These are phyloP conservation scores for Gryllus bimaculatus DNA, from an alignment of 1,140 invertebrate genomes.

Conservation along the genomic window DNA sequence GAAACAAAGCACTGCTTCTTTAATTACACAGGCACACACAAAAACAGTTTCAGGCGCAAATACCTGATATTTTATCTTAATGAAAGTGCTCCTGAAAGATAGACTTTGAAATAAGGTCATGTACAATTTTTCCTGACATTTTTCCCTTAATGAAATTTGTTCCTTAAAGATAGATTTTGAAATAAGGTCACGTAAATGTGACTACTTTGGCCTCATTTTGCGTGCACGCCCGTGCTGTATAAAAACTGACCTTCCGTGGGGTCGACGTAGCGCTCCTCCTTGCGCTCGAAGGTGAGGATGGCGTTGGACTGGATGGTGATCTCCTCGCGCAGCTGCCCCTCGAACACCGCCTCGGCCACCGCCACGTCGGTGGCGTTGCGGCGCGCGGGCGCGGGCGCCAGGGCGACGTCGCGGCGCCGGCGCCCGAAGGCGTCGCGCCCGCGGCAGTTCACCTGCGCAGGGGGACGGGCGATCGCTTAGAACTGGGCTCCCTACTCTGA, in stretches of 20 bases:
- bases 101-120: too few relatives aligned
- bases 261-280: conserved; percentile 57
- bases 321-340: conserved; percentile 81
- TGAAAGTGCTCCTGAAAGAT: too few relatives aligned
- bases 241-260: conserved; percentile 53
- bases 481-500: background rate
- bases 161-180: too few relatives aligned
- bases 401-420: conserved; percentile 54
- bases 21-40: background rate
- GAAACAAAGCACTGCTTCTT: background rate
- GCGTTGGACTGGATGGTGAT: conserved; percentile 87
- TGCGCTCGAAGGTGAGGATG: conserved; percentile 78
- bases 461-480: background rate
- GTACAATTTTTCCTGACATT: too few relatives aligned
- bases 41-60: background rate
- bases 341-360: conserved; percentile 47
- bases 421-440: conserved; percentile 81
- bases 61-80: background rate
- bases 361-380: conserved; percentile 46
- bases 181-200: too few relatives aligned
- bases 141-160: too few relatives aligned
- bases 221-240: too few relatives aligned
- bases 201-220: too few relatives aligned
- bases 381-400: conserved; percentile 24
- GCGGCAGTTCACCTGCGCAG: conserved; percentile 71